Conservation (phyloP, 2,797 vertebrate genomes). For the Pagetopsis macropterus region DNA sequence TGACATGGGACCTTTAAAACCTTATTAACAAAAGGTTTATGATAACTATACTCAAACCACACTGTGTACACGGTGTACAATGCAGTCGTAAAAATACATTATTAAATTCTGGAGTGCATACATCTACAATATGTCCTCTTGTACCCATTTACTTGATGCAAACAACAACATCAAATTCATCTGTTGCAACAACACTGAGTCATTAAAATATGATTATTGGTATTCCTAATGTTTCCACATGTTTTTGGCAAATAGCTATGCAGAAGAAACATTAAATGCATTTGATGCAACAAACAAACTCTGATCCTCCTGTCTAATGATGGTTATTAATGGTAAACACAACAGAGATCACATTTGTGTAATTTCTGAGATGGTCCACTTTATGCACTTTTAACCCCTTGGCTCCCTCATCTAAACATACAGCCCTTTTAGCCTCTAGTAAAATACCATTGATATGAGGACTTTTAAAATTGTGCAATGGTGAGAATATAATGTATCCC, state of each 20-base stretch:
- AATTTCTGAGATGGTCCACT: conserved; percentile 51
- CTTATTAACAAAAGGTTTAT: no score
- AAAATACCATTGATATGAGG: conserved; percentile 50
- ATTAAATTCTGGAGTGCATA: background rate
- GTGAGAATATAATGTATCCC: conserved; percentile 57
- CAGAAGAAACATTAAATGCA: conserved; percentile 46
- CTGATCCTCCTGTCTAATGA: conserved; percentile 42
- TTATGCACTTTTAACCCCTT: conserved; percentile 58
- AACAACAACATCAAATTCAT: conserved; percentile 6
- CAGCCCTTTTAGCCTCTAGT: conserved; percentile 27
- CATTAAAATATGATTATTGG: conserved; percentile 36
- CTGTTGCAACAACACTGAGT: conserved; percentile 18
- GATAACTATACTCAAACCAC: conserved; percentile 1
- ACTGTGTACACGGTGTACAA: no score
- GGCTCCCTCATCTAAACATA: conserved; percentile 59
- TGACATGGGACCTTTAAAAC: no score
- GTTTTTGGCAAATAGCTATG: conserved; percentile 44
- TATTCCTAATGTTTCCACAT: conserved; percentile 45
- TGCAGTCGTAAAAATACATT: background rate
- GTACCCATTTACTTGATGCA: background rate
- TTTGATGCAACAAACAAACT: conserved; percentile 54
- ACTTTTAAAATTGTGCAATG: conserved; percentile 63
- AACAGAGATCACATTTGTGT: conserved; percentile 65
- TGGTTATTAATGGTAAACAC: conserved; percentile 55
- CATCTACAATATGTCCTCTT: background rate